Evolutionary conservation across 2,113 vertebrate species (phyloP).

Genomic region (Semicossyphus pulcher): DNA sequence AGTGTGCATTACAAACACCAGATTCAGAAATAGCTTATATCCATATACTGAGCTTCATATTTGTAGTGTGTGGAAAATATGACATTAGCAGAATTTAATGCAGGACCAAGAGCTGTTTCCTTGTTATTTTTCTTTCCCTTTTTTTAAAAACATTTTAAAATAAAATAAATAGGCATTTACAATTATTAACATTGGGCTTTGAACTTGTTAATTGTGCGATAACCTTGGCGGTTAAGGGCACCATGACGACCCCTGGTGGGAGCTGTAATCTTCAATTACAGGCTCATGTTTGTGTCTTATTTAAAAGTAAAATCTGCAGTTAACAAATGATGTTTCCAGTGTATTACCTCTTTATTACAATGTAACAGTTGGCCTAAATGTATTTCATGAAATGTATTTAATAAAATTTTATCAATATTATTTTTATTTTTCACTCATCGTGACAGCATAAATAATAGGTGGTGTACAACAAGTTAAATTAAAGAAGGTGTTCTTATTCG

Average conservation of each 20-base stretch:
- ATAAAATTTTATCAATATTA: not conserved
- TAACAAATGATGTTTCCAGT: not conserved
- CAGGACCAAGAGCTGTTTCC: too few relatives aligned
- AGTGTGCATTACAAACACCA: constrained; percentile 70
- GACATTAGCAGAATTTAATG: not conserved
- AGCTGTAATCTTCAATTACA: constrained; percentile 20
- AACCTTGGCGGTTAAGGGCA: constrained; percentile 57
- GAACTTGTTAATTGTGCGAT: constrained; percentile 39
- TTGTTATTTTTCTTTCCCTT: not conserved
- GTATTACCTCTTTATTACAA: not conserved
- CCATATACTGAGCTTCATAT: constrained; percentile 20
- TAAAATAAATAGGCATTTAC: not conserved
- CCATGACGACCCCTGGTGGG: constrained; percentile 81
- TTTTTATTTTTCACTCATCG: not conserved
- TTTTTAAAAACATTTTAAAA: constrained; percentile 8
- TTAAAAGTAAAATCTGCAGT: not conserved
- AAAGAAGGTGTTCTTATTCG: not conserved
- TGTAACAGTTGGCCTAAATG: not conserved
- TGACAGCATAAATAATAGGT: not conserved
- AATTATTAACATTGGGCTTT: constrained; percentile 11
- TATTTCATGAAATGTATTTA: not conserved
- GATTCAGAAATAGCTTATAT: constrained; percentile 56
- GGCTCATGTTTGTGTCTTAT: constrained; percentile 20
- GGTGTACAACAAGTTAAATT: not conserved
- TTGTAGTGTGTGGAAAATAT: constrained; percentile 15